Conservation (phyloP, 2,888 invertebrate species). For the Crossocerus cetratus region DNA sequence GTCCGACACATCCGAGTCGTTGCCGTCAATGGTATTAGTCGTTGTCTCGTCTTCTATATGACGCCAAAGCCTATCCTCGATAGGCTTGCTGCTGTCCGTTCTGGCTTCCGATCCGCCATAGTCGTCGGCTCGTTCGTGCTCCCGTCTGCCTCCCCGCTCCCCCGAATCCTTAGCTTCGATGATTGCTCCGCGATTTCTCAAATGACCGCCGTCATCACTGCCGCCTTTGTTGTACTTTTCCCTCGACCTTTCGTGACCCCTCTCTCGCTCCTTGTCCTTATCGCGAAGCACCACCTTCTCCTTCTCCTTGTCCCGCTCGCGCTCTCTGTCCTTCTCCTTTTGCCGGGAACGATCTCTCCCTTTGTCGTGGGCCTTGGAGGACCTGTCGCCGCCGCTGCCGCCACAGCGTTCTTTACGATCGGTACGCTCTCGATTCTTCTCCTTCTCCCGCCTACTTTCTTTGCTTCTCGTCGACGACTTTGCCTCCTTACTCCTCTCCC, state of each 20-base stretch:
- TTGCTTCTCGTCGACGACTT: slow-evolving; percentile 59
- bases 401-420: background rate
- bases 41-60: slow-evolving; percentile 77
- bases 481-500: slow-evolving; percentile 67
- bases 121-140: background rate
- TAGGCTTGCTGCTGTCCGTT: slow-evolving; percentile 69
- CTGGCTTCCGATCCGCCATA: background rate
- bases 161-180: slow-evolving; percentile 55
- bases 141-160: slow-evolving; percentile 35
- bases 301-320: slow-evolving; percentile 43
- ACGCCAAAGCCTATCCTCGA: slow-evolving; percentile 79
- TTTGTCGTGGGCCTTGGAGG: no score
- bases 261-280: slow-evolving; percentile 60
- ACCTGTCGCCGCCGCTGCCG: background rate
- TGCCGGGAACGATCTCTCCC: no score
- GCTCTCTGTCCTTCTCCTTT: slow-evolving; percentile 51
- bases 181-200: slow-evolving; percentile 45
- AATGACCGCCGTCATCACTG: slow-evolving; percentile 57
- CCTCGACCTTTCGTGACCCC: slow-evolving; percentile 47
- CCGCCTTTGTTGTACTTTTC: slow-evolving; percentile 57
- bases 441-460: slow-evolving; percentile 60
- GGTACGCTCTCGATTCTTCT: slow-evolving; percentile 5
- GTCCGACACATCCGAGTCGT: slow-evolving; percentile 78
- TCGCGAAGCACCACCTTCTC: slow-evolving; percentile 53
- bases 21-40: slow-evolving; percentile 71